Evolutionary conservation across 1,140 invertebrate species (phyloP).

Genomic region (Pseudachorutes palmiensis): DNA sequence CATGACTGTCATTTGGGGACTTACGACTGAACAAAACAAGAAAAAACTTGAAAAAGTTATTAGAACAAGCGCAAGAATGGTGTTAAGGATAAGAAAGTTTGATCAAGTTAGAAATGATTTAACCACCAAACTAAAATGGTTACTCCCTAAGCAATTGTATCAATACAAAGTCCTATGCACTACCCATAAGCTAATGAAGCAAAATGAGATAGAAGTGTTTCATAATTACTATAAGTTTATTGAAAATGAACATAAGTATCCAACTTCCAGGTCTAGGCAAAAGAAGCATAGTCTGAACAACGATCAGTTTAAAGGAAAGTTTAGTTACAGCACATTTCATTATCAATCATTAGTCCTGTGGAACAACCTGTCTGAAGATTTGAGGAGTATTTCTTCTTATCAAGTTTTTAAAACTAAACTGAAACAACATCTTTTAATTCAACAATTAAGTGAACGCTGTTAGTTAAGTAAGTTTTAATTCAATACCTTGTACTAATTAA

Average conservation of each 20-base stretch:
- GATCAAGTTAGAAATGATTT: not conserved
- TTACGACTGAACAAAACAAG: not conserved
- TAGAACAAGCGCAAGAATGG: not conserved
- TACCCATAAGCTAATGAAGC: constrained; percentile 2
- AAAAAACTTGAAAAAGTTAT: not conserved
- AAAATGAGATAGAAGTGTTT: not conserved
- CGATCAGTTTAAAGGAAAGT: too few relatives aligned
- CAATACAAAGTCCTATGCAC: not conserved
- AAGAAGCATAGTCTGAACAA: too few relatives aligned
- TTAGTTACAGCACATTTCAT: too few relatives aligned
- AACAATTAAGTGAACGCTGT: too few relatives aligned
- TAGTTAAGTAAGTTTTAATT: too few relatives aligned
- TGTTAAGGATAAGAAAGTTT: not conserved
- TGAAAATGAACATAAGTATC: not conserved
- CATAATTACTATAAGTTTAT: not conserved
- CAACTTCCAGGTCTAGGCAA: too few relatives aligned
- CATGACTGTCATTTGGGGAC: not conserved
- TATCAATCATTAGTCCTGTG: too few relatives aligned
- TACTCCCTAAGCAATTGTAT: not conserved
- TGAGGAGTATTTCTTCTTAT: too few relatives aligned
- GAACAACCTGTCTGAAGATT: too few relatives aligned
- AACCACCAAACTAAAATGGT: not conserved
- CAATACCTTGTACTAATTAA: too few relatives aligned
- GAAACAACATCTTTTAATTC: too few relatives aligned
- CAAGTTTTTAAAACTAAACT: too few relatives aligned